Base-by-base conservation (phyloP, 2,797 vertebrate species). In the Simalia tracyae region DNA sequence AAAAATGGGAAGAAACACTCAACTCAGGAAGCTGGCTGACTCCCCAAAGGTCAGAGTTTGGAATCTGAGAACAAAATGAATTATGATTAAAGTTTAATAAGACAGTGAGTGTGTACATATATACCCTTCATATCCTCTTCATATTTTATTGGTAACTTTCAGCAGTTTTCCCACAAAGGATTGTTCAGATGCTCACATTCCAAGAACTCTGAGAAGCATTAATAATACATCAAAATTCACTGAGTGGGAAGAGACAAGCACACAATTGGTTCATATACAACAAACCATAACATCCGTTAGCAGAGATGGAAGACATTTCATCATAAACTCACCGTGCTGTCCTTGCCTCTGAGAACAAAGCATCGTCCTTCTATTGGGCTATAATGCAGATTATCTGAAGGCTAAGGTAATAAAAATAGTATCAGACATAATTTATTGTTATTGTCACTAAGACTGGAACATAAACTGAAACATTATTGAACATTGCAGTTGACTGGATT, bases 171-270 rank as follows among this genome's bases (percentile, higher is more conserved):
- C 63, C 81, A 72, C 22, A 63, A 89, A 86, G 63, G 86, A 8
- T 85, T 90, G 88, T 91, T 93, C 59, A 85, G 72, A 88, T 88
- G 42, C 24, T 61, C 14, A 17, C n/a, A 3, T 76, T 61, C 89
- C 42, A 56, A 63, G 42, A 85, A 89, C n/a, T 89, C 81, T 89
- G 61, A 89, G 87, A 60, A 76, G 57, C 22, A 54, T 89, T 91
- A 88, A 93, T 91, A 91, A 93, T 85, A 72, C 87, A 93, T 91
- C 92, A 91, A 93, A 89, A 85, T 63, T 72, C 42, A 85, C 36
- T 59, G 31, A 66, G 54, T 22, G 10, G 84, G 64, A 89, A 68
- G 60, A 24, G 42, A 11, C 60, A 91, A 61, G 84, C 54, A 31
- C 26, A 50, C 81, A 76, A 84, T 85, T 54, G n/a, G 9, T 68